Evolutionary conservation across 2,113 vertebrate genomes (phyloP).

Genomic region (Petaurus breviceps): DNA sequence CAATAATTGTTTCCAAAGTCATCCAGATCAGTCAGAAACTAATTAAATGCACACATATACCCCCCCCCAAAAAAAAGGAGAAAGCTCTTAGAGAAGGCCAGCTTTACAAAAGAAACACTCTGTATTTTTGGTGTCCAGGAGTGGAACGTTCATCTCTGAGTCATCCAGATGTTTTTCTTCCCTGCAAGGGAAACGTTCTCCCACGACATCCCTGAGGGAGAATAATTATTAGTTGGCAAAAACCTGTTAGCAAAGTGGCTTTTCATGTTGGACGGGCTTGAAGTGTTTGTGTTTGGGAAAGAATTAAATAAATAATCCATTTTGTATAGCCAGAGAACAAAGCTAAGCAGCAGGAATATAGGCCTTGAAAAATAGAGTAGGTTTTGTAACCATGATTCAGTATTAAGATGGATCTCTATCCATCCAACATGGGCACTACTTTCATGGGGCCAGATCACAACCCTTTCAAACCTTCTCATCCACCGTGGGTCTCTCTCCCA

Average conservation of each 20-base stretch:
- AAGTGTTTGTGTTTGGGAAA: constrained; percentile 49
- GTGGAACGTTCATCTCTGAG: constrained; percentile 40
- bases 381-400: not conserved
- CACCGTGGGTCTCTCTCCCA: not conserved
- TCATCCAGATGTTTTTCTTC: constrained; percentile 55
- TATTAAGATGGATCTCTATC: not conserved
- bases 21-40: constrained; percentile 41
- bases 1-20: constrained; percentile 53
- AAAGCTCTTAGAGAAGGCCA: constrained; percentile 42
- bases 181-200: constrained; percentile 57
- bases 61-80: not conserved
- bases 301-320: constrained; percentile 44
- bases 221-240: constrained; percentile 49
- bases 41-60: constrained; percentile 39
- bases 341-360: not conserved
- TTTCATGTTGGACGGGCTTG: constrained; percentile 51
- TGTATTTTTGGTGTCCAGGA: constrained; percentile 50
- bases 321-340: constrained; percentile 43
- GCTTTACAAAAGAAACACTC: constrained; percentile 54
- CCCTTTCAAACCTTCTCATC: not conserved
- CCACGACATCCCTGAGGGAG: constrained; percentile 34
- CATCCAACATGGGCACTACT: not conserved
- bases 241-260: constrained; percentile 52
- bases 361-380: constrained; percentile 14
- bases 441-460: not conserved